These are phyloP conservation scores for Platygyra sinensis DNA, from an alignment of 64 coral and sea anemone genomes.

Conservation along the genomic window DNA sequence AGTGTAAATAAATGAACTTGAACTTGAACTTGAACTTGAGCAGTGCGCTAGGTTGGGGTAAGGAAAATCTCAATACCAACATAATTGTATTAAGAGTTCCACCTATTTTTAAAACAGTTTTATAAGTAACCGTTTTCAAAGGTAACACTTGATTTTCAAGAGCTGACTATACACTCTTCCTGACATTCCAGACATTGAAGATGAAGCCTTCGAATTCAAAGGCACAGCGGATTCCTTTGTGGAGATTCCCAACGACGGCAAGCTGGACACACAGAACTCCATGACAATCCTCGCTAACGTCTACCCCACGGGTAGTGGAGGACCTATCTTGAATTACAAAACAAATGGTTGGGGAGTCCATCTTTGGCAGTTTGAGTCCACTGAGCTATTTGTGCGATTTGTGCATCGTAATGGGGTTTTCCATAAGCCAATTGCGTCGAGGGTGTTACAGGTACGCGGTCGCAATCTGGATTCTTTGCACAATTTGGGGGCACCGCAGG, in stretches of 20 bases:
- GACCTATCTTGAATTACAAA: conserved; percentile 95
- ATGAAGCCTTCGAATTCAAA: conserved; percentile 80
- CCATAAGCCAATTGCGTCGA: conserved; percentile 90
- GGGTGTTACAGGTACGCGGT: conserved; percentile 78
- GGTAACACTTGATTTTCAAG: too few relatives aligned
- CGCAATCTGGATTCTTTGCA: neutral
- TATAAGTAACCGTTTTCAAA: too few relatives aligned
- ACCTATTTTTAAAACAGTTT: too few relatives aligned
- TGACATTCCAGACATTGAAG: conserved; percentile 63
- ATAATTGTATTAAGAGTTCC: too few relatives aligned
- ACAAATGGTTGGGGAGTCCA: conserved; percentile 91
- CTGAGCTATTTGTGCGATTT: conserved; percentile 91
- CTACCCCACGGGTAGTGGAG: conserved; percentile 83
- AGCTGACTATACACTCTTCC: neutral
- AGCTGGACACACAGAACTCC: conserved; percentile 85
- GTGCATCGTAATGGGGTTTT: conserved; percentile 94
- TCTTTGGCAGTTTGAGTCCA: conserved; percentile 95
- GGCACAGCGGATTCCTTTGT: conserved; percentile 81
- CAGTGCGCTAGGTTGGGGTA: too few relatives aligned
- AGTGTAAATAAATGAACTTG: too few relatives aligned
- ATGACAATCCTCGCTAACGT: conserved; percentile 92
- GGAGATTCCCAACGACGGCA: conserved; percentile 81
- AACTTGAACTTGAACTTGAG: too few relatives aligned
- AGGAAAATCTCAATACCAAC: too few relatives aligned
- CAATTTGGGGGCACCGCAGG: neutral